These are phyloP conservation scores for Balanococcus diminutus DNA, from an alignment of 2,888 invertebrate genomes.

Conservation along the genomic window DNA sequence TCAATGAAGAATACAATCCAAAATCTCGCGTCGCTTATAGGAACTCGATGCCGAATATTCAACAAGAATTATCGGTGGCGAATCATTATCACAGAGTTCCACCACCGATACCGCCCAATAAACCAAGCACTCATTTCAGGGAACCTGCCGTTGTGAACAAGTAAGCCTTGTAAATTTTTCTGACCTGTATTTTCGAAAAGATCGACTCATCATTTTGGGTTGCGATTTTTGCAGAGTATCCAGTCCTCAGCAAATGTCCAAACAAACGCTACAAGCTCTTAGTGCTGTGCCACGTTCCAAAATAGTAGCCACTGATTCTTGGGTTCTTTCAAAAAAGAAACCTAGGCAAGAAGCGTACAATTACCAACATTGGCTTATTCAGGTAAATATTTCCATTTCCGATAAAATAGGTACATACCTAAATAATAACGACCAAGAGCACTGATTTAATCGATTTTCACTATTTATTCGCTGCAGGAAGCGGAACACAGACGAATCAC, in stretches of 20 bases:
- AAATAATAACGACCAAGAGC: too few species aligned
- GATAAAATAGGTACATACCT: too few species aligned
- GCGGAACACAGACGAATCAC: slow-evolving; percentile 74
- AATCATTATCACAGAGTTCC: slow-evolving; percentile 54
- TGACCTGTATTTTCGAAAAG: too few species aligned
- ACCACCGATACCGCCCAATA: slow-evolving; percentile 49
- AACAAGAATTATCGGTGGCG: slow-evolving; percentile 61
- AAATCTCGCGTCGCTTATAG: slow-evolving; percentile 64
- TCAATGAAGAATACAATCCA: not conserved
- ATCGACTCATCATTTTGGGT: not conserved
- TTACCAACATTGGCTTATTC: slow-evolving; percentile 89
- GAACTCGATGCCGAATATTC: slow-evolving; percentile 68
- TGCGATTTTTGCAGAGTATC: slow-evolving; percentile 11
- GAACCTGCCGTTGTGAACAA: slow-evolving; percentile 12
- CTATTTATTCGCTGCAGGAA: slow-evolving; percentile 70
- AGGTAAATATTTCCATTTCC: slow-evolving; percentile 64
- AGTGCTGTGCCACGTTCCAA: slow-evolving; percentile 81
- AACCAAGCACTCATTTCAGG: slow-evolving; percentile 34
- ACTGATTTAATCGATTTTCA: too few species aligned
- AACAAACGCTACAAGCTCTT: slow-evolving; percentile 73
- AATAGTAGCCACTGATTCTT: slow-evolving; percentile 71
- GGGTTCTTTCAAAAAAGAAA: slow-evolving; percentile 64
- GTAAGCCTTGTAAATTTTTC: not conserved
- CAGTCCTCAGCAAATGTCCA: slow-evolving; percentile 70
- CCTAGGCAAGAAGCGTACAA: slow-evolving; percentile 65